Base-by-base conservation (phyloP, 2,113 vertebrate species). In the Hepsetus odoe region DNA sequence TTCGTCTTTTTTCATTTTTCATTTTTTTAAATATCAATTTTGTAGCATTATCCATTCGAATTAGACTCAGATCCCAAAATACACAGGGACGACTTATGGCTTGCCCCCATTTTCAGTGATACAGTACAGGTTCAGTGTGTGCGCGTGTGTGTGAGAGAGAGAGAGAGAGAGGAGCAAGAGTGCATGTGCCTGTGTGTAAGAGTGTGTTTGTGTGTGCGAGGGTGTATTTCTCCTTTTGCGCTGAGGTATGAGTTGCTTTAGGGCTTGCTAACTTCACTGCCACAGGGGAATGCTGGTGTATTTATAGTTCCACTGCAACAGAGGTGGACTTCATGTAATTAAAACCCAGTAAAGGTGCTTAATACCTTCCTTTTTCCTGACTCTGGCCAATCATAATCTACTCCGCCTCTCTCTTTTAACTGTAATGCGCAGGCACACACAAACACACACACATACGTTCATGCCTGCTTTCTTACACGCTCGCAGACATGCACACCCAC, bases 31-130 rank as follows among this genome's bases (percentile, higher is more conserved):
- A n/a, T n/a, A 5, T 51, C 49, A 51, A 20, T 4, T n/a, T 20
- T 51, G 83, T 86, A 79, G 82, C 75, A 86, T 91, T 87, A 80
- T 93, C 90, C 85, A 84, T 90, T 92, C 87, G 87, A 92, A 93
- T 93, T 89, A 90, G 86, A 90, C 86, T 87, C 82, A 79, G 82
- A 86, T 87, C 85, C 83, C 78, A 84, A 89, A 90, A 91, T 89
- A 87, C 66, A 81, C 83, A 85, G 82, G 83, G 51, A 87, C 82
- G 86, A 89, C 86, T 79, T 88, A 87, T 84, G 87, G 80, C 77
- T 88, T 90, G 90, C 86, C 91, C 87, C 87, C 90, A 85, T 91
- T 70, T 70, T 92, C 82, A 65, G 49, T 85, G 79, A 82, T 82
- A 70, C 82, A 56, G 33, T 58, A 80, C 72, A 74, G 74, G 80